Evolutionary conservation across 2,888 invertebrate genomes (phyloP), one percentile per base, ranked within the genome.

Genomic region (Girardia tigrina): DNA sequence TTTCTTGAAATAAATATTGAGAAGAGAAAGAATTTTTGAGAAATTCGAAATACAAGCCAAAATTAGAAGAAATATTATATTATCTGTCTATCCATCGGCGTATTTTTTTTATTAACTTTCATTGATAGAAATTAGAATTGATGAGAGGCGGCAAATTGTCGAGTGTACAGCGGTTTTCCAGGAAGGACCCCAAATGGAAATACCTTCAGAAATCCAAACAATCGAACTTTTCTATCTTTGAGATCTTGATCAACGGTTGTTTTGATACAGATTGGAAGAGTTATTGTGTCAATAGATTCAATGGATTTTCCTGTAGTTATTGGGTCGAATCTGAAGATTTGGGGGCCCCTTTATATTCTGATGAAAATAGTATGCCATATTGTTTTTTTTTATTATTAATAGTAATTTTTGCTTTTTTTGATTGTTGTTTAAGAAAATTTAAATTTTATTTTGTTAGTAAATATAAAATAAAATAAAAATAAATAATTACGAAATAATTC

Each of bases 301-400:
- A 56, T n/a, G 56, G 56, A 56, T 56, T 56, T 56, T 56, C 56
- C n/a, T 56, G 56, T 56, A 56, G 56, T n/a, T 56, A 56, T 56
- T 56, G 56, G 56, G 6, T 56, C 6, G 56, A 56, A 16, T 56
- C 56, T n/a, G 56, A 56, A 20, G 56, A 56, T n/a, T 20, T 56
- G 4, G 56, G 4, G 4, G 23, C n/a, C 23, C n/a, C 56, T n/a
- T 6, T 56, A 20, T 20, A 16, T 56, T 56, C 4, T 56, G 56
- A 56, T n/a, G 56, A 56, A 12, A 56, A 56, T 12, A 56, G 56
- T 56, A 23, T 20, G 56, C 23, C 23, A 20, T 36, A 12, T 12
- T 36, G 8, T 12, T 36, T 36, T 12, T 36, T 36, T 12, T 36
- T 36, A 36, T 36, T 36, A 36, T 36, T 36, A 36, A 12, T 36